Conservation (phyloP, 2,888 invertebrate species). For the Dryomyza anilis region DNA sequence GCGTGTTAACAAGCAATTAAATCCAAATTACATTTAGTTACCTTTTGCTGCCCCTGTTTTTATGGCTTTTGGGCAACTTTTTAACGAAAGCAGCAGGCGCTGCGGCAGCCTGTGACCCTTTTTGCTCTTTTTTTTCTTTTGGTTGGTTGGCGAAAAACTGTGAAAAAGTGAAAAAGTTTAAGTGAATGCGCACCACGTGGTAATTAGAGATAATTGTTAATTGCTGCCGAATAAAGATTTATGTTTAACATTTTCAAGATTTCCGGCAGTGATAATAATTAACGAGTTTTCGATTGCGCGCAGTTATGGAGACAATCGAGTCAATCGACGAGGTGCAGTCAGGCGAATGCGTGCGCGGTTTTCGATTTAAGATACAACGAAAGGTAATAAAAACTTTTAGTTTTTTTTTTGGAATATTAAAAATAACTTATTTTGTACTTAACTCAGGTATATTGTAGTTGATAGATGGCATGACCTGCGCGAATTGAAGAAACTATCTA, state of each 20-base stretch:
- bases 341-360: too few relatives aligned
- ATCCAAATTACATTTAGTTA: conserved; percentile 36
- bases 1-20: conserved; percentile 45
- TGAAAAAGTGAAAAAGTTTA: conserved; percentile 28
- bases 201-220: conserved; percentile 59
- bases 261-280: conserved; percentile 17
- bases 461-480: too few relatives aligned
- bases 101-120: neutral
- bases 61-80: neutral
- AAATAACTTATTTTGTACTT: too few relatives aligned
- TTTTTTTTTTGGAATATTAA: too few relatives aligned
- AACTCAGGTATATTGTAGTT: too few relatives aligned
- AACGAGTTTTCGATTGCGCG: conserved; percentile 5
- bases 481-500: too few relatives aligned
- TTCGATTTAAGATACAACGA: too few relatives aligned
- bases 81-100: neutral
- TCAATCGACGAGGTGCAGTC: too few relatives aligned
- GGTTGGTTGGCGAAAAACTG: conserved; percentile 11
- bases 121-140: neutral
- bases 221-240: conserved; percentile 58
- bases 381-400: too few relatives aligned
- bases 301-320: neutral
- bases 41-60: neutral
- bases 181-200: conserved; percentile 49
- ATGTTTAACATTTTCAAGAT: conserved; percentile 36